Percentiles rank a stretch among this genome's conserved stretches.
These are phyloP conservation scores for Oscheius onirici DNA, from an alignment of 2,888 invertebrate genomes.

Conservation along the genomic window DNA sequence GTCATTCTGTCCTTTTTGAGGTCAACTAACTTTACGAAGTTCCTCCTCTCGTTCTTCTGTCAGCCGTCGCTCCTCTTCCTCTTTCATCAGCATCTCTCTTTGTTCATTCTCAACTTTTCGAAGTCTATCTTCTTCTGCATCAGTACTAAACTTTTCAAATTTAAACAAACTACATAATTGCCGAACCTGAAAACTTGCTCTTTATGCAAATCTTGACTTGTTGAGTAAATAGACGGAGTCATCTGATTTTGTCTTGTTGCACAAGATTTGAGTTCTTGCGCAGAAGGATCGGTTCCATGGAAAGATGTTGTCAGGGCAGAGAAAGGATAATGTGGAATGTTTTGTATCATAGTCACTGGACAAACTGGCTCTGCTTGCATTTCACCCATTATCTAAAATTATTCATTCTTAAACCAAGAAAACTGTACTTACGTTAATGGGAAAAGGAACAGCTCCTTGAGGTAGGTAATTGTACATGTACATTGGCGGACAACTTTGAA, in stretches of 20 bases:
- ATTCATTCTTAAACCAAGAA: neutral
- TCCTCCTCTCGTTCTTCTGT: slow-evolving; percentile 19
- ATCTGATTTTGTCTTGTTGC: no score
- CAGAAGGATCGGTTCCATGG: no score
- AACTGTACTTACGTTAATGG: neutral
- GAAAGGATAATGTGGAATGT: neutral
- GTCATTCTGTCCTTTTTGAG: neutral
- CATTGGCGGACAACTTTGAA: neutral
- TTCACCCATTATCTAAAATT: slow-evolving; percentile 3
- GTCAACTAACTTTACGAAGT: slow-evolving; percentile 3
- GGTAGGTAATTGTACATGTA: slow-evolving; percentile 23
- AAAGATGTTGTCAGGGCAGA: no score
- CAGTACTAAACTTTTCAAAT: no score
- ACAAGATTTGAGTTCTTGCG: no score
- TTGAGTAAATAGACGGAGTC: no score
- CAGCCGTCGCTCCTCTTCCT: slow-evolving; percentile 5
- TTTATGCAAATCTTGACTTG: no score
- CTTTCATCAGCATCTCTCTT: neutral
- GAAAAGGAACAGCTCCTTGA: slow-evolving; percentile 25
- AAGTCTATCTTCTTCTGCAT: no score
- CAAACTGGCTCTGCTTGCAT: neutral
- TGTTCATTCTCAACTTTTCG: neutral
- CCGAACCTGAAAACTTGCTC: no score
- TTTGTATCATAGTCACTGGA: slow-evolving; percentile 13
- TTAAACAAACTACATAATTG: no score